Base-by-base conservation (phyloP, 2,888 invertebrate species). In the Imbricaverruca yamaguchii region DNA sequence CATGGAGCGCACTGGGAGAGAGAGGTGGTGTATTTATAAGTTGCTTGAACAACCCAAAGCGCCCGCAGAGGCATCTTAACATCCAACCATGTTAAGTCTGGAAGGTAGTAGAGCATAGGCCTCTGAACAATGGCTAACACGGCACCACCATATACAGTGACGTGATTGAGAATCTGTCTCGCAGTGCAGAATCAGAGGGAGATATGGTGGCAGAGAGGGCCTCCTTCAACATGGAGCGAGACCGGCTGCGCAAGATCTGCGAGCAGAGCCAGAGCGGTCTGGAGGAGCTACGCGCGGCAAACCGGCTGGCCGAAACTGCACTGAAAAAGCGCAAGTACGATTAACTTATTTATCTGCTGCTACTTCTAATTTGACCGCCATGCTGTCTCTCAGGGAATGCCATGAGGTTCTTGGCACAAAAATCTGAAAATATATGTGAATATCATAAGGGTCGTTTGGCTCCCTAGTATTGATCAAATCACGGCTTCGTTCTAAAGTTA, bases 241-340 rank as follows among this genome's bases (percentile, higher is more conserved):
- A 74, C 21, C 18, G 55, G 11, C 55, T 74, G 21, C 1, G 0
- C 13, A 18, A 13, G 9, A 53, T 74, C 55, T 74, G 15, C 55
- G 55, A 74, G 10, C 8, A 10, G 1, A 74, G 55, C 21, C 2
- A 18, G 0, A 21, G 21, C 55, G 53, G 53, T 8, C 74, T 74
- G 55, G 0, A 18, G 55, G 8, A 74, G 21, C 74, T 74, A 9
- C 53, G 74, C 15, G 55, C 53, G 11, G 53, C 53, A 10, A 21
- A 74, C 21, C 53, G 74, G 1, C 10, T 15, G 74, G 53, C 74
- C 21, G 74, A 74, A 12, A 11, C 74, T 3, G 74, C 74, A 21
- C 74, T 74, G 55, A 74, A 74, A 21, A 74, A 74, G 21, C 74
- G 74, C 21, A 74, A 74, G 74, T 74, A 18, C 39, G 69, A 39